Conservation (phyloP, 23 tunicate genomes). For the Aplidium turbinatum region DNA sequence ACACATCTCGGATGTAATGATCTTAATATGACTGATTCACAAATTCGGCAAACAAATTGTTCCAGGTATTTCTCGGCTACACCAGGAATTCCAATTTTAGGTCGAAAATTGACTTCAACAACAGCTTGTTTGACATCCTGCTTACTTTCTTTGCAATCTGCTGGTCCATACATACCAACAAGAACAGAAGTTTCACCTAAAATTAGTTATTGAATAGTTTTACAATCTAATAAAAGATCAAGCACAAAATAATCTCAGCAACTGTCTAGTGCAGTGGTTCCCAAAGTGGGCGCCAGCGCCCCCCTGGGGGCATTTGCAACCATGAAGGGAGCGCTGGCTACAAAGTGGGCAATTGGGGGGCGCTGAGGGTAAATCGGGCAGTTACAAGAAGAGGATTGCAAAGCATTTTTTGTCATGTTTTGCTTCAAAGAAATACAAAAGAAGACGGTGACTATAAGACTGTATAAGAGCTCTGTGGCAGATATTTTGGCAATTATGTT, state of each 20-base stretch:
- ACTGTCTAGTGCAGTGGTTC: too few species aligned
- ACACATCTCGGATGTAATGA: constrained; percentile 59
- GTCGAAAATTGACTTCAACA: constrained; percentile 86
- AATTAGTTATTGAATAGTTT: not conserved
- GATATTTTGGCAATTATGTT: too few species aligned
- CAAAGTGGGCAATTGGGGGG: too few species aligned
- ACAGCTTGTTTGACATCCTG: constrained; percentile 67
- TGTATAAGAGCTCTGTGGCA: too few species aligned
- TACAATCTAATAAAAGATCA: not conserved
- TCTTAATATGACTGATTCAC: constrained; percentile 52
- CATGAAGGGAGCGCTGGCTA: too few species aligned
- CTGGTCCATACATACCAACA: constrained; percentile 89
- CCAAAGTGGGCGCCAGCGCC: too few species aligned
- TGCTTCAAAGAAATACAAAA: too few species aligned
- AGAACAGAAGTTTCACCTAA: constrained; percentile 77
- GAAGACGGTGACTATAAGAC: too few species aligned
- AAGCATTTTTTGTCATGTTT: too few species aligned
- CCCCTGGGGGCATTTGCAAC: too few species aligned
- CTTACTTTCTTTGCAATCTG: constrained; percentile 73
- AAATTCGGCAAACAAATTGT: constrained; percentile 42
- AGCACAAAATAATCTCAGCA: not conserved
- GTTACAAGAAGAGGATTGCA: too few species aligned
- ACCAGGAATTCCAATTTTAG: constrained; percentile 85
- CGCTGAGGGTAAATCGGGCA: too few species aligned
- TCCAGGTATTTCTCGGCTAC: constrained; percentile 76